A percentile compares a stretch with the other conserved stretches of the same genome.
phyloP scores from a whole-genome alignment of 2,797 vertebrate genomes.

The Urocyon cinereoargenteus region DNA sequence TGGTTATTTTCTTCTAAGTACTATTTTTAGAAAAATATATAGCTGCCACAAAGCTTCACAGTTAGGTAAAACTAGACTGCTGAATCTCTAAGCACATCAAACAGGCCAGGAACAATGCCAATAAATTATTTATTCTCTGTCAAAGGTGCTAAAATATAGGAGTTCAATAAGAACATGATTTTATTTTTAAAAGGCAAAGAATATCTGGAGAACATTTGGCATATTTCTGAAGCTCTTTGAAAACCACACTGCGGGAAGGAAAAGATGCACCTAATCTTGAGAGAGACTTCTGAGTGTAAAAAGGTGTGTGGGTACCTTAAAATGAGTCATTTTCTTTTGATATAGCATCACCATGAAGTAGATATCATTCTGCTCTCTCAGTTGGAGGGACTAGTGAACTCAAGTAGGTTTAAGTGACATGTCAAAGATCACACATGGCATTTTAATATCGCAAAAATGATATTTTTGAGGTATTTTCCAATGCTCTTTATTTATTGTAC shows the following conservation, averaged over 20 bases:
- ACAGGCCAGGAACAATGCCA: background rate
- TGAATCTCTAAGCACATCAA: background rate
- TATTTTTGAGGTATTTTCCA: background rate
- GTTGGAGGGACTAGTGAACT: background rate
- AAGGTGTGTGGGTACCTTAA: background rate
- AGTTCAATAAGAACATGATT: background rate
- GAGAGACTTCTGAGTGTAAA: background rate
- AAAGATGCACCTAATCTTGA: background rate
- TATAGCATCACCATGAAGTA: background rate
- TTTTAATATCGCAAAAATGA: background rate
- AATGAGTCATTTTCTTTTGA: background rate
- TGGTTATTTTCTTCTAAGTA: background rate
- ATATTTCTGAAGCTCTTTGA: background rate
- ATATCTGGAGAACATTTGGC: background rate
- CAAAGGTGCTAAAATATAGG: background rate
- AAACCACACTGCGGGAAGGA: background rate
- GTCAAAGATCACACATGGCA: background rate
- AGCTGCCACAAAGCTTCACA: background rate
- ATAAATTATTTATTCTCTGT: background rate
- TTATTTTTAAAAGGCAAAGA: constrained; percentile 12
- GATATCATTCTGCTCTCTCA: background rate
- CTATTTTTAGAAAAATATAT: background rate
- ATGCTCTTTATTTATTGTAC: background rate
- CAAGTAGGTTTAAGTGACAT: background rate
- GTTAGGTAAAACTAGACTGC: background rate